Percentiles rank a stretch among this genome's conserved stretches.
Conservation (phyloP, 2,888 invertebrate genomes). For the Carpatolechia fugitivella region DNA sequence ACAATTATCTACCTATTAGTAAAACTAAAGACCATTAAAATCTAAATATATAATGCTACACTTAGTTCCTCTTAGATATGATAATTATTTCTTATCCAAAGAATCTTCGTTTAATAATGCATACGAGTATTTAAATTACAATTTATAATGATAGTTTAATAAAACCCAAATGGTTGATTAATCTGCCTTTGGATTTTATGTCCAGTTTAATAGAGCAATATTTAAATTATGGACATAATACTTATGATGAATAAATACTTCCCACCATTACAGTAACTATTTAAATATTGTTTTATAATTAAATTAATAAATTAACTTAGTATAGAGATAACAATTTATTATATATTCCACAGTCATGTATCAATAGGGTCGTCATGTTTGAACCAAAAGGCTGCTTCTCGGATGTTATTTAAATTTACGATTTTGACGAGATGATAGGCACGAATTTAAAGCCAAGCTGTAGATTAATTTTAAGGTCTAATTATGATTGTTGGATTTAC, state of each 20-base stretch:
- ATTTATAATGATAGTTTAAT: slow-evolving; percentile 55
- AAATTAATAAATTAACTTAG: slow-evolving; percentile 46
- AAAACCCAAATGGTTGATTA: slow-evolving; percentile 46
- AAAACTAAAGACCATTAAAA: slow-evolving; percentile 22
- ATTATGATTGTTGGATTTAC: slow-evolving; percentile 74
- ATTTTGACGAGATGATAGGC: slow-evolving; percentile 72
- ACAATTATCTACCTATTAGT: slow-evolving; percentile 11
- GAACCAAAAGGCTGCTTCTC: slow-evolving; percentile 77
- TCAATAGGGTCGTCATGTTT: slow-evolving; percentile 61
- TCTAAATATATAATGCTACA: slow-evolving; percentile 48
- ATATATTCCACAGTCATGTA: slow-evolving; percentile 78
- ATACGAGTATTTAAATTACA: slow-evolving; percentile 58
- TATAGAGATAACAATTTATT: slow-evolving; percentile 58
- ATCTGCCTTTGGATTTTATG: slow-evolving; percentile 46
- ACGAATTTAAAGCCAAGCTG: slow-evolving; percentile 78
- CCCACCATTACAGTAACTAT: slow-evolving; percentile 72
- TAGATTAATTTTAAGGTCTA: slow-evolving; percentile 72
- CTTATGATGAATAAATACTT: slow-evolving; percentile 57
- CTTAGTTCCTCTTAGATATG: slow-evolving; percentile 77
- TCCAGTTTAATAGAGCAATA: slow-evolving; percentile 64
- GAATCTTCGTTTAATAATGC: slow-evolving; percentile 52
- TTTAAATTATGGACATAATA: slow-evolving; percentile 63
- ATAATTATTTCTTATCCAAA: slow-evolving; percentile 76
- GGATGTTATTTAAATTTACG: slow-evolving; percentile 69
- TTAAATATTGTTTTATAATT: slow-evolving; percentile 72